Conservation (phyloP, 2,113 vertebrate genomes). For the Campylorhamphus procurvoides region DNA sequence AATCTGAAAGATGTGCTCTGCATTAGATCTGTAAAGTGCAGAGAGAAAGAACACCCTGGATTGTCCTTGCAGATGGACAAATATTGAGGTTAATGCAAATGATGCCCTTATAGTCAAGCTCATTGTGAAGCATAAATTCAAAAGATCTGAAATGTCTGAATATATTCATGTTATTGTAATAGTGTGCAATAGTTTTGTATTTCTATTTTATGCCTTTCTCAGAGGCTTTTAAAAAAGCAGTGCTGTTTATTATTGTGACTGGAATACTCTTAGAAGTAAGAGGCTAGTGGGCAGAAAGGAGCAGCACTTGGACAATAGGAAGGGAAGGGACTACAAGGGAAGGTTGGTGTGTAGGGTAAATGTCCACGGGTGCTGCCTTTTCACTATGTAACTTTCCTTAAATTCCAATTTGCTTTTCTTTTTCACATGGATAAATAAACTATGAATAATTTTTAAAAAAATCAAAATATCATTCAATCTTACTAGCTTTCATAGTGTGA, state of each 20-base stretch:
- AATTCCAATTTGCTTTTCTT: not conserved
- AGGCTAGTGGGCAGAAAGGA: not conserved
- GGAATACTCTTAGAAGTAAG: not conserved
- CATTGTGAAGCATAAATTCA: not conserved
- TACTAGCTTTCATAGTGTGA: not conserved
- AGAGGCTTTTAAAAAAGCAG: not conserved
- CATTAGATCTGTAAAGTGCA: not conserved
- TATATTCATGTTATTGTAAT: not conserved
- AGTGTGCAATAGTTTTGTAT: not conserved
- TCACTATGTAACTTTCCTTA: accelerated
- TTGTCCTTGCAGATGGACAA: not conserved
- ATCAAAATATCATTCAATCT: not conserved
- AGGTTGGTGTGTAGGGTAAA: not conserved
- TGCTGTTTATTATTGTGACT: not conserved
- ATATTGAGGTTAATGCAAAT: not conserved
- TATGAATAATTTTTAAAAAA: not conserved
- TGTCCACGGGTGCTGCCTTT: not conserved
- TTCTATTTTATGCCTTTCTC: not conserved
- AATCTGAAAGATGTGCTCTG: not conserved
- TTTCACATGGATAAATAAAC: not conserved
- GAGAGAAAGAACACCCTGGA: not conserved
- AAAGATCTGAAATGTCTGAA: not conserved
- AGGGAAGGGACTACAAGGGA: not conserved
- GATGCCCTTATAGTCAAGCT: not conserved
- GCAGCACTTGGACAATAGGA: not conserved